Evolutionary conservation across 2,888 invertebrate species (phyloP), one percentile per base, ranked within the genome.

Genomic region (Lithosia quadra): DNA sequence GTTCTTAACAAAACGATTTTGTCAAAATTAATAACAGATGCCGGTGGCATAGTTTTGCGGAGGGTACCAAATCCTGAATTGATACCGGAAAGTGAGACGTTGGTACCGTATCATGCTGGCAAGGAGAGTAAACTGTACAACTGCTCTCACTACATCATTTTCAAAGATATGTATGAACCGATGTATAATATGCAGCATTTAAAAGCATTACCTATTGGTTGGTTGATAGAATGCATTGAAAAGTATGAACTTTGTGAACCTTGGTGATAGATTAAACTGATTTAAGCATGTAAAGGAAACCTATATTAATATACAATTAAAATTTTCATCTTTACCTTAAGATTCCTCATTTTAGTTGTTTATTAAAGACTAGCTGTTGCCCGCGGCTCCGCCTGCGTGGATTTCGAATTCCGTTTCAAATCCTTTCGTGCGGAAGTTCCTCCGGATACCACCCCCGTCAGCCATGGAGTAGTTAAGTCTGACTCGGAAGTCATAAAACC

Each of bases 181-280:
- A 92, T 92, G 90, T 97, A 97, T 77, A 96, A 96, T 72, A 96
- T 96, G 96, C 85, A 91, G 2, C 96, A 96, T 83, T 88, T 97
- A 10, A 96, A 96, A 85, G 94, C 96, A 0, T 87, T 97, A 24
- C 96, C 96, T 0, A 87, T 96, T 0, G 91, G 95, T 0, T 97
- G 97, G 97, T 86, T 97, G 11, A 92, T 96, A 64, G 96, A 96
- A 72, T 96, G 96, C 75, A 92, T 97, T 61, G 96, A 96, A 77
- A 95, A 95, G 65, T 97, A 96, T 87, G 91, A 92, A 68, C 84
- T 96, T 7, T 88, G 96, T 76, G 95, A 96, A 71, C 96, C 96
- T 0, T 93, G 88, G 88, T 82, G 66, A 56, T 58, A n/a, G 8
- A n/a, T 22, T 24, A 22, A 11, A 39, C 28, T 13, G 22, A 56